Conservation (phyloP, 2,888 invertebrate species). For the Pantelozetes paolii region DNA sequence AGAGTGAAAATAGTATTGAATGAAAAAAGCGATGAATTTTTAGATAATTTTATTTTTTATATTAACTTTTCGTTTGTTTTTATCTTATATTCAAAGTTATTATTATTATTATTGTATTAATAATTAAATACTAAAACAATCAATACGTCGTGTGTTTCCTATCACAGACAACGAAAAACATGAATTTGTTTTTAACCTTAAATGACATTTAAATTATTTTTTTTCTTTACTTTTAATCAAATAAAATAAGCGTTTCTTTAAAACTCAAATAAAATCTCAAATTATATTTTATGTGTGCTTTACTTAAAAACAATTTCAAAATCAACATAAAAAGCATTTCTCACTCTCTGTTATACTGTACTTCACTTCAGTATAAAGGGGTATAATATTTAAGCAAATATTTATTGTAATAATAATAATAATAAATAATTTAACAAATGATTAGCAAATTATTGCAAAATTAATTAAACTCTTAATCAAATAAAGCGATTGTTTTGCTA, state of each 20-base stretch:
- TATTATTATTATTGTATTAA: conserved; percentile 16
- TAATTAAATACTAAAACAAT: conserved; percentile 25
- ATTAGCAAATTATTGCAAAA: too few species aligned
- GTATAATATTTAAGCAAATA: too few species aligned
- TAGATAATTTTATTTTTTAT: not conserved
- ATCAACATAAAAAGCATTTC: too few species aligned
- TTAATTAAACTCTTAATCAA: too few species aligned
- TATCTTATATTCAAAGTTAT: conserved; percentile 15
- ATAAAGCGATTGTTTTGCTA: too few species aligned
- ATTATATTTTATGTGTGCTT: too few species aligned
- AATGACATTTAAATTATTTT: conserved; percentile 14
- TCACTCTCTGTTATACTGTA: too few species aligned
- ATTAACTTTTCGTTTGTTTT: not conserved
- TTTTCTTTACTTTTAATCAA: not conserved
- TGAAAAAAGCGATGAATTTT: not conserved
- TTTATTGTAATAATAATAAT: too few species aligned
- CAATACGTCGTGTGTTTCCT: conserved; percentile 9
- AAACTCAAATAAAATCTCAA: not conserved
- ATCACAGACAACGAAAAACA: conserved; percentile 29
- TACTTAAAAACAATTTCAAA: too few species aligned
- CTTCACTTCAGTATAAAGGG: too few species aligned
- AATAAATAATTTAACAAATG: too few species aligned
- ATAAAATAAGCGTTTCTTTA: conserved; percentile 2
- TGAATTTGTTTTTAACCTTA: not conserved
- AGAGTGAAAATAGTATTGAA: too few species aligned